Evolutionary conservation across 1,140 invertebrate species (phyloP), one percentile per base, ranked within the genome.

Genomic region (Wiebesia pumilae): DNA sequence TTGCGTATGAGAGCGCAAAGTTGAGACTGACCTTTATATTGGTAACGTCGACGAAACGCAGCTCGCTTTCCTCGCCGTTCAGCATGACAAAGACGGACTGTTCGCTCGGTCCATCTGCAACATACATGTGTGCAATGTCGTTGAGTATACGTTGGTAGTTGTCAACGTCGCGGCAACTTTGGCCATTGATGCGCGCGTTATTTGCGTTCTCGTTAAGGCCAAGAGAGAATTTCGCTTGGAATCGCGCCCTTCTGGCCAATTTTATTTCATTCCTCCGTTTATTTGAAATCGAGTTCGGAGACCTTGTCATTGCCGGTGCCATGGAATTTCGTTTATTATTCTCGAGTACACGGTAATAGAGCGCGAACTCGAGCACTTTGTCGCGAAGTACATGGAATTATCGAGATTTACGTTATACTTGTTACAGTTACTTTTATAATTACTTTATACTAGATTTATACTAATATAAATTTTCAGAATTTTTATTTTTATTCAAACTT

Each of bases 1-100:
- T 54, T 62, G 30, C 16, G 21, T 14, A 35, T 69, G 30, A 33
- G 14, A 69, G 65, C n/a, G 65, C 30, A n/a, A 69, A 69, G 27
- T 67, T 40, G 4, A 24, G 9, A 81, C 90, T 94, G 92, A 96
- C 96, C 95, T 95, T 96, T 12, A 91, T 90, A 89, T 93, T 95
- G 79, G 91, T 92, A 79, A 95, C 90, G 89, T 96, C 96, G 51
- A 96, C 94, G 91, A 98, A 98, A 89, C 96, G 96, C 40, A 98
- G 94, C 92, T 98, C 97, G 35, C 97, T 98, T 93, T 98, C 97
- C 92, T 97, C 97, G 30, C 97, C 97, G 91, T 98, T 98, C 87
- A 98, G 94, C 95, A 98, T 96, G 84, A 98, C 97, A 73, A 96
- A 97, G 83, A 98, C 97, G 69, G 97, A 96, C 91, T 98, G 96